Base-by-base conservation (phyloP, 2,797 vertebrate genomes). In the Cuniculus paca region DNA sequence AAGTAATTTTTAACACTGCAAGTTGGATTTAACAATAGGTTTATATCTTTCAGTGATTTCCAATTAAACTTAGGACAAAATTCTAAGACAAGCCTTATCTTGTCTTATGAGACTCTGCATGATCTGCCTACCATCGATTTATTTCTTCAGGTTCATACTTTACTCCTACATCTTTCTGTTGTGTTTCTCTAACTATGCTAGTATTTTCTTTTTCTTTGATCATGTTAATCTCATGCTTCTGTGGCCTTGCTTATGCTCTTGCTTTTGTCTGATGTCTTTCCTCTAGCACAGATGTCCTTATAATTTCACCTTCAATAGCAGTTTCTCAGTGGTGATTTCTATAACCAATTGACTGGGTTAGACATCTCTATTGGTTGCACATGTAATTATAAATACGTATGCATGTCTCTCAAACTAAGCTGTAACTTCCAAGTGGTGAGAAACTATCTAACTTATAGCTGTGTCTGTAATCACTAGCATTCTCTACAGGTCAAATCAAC, bases 1-100 rank as follows among this genome's bases (percentile, higher is more conserved):
- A 91, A 91, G 60, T 48, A 68, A 79, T 72, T 72, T 61, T 88
- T 88, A 94, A 65, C 60, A 82, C 36, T 79, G 68, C 10, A 79
- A 78, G 65, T 22, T 68, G 9, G 63, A 86, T 52, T 70, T 63
- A 75, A 74, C 92, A 84, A 56, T 42, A 54, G 54, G 11, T 22
- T 91, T 68, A 91, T 70, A 70, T 12, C 14, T 89, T 39, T 58
- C n/a, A 10, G 28, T 81, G 48, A 12, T 56, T 95, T 86, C 50
- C 79, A 74, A 1, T 92, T 80, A 80, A 3, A 72, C 7, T 56
- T 42, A 60, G 19, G 81, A 86, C 56, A 81, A 92, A 80, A 87
- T 45, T 75, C 52, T 58, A 24, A 79, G 65, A 65, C 63, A 42
- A 31, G 48, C 5, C 34, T n/a, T 31, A 34, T 34, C 34, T 95